phyloP scores from a whole-genome alignment of 2,888 invertebrate species.

The Acanthopleura granulata region DNA sequence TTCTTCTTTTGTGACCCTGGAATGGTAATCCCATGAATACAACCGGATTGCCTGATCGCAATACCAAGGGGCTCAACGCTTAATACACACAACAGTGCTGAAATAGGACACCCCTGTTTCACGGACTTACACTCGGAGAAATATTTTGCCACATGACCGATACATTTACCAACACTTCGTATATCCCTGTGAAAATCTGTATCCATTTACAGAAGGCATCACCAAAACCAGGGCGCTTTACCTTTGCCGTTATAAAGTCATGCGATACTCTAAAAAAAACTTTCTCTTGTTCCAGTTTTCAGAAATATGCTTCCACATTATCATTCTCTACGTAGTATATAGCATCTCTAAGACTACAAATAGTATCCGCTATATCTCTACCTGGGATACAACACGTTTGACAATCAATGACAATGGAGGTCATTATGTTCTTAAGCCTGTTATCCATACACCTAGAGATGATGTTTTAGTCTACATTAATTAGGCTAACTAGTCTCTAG shows the following conservation, averaged over 20 bases:
- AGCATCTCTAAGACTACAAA: too few relatives aligned
- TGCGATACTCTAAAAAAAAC: too few relatives aligned
- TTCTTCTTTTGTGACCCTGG: background rate
- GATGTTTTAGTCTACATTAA: background rate
- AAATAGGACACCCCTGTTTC: too few relatives aligned
- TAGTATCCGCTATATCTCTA: too few relatives aligned
- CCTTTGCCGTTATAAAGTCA: too few relatives aligned
- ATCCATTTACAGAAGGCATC: background rate
- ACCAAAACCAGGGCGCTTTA: slow-evolving; percentile 8
- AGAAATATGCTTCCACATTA: background rate
- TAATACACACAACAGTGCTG: slow-evolving; percentile 3
- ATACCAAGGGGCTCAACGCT: background rate
- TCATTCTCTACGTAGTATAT: too few relatives aligned
- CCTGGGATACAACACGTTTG: slow-evolving; percentile 10
- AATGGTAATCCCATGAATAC: too few relatives aligned
- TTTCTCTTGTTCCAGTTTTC: background rate
- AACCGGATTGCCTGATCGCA: background rate
- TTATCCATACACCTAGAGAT: background rate
- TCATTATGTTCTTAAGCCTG: background rate
- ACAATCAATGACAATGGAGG: background rate
- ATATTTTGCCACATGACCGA: background rate
- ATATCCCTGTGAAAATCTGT: background rate
- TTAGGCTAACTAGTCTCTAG: too few relatives aligned
- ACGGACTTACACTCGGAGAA: background rate
- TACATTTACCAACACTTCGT: slow-evolving; percentile 12